Percentiles rank a stretch among this genome's conserved stretches.
Evolutionary conservation across 1,140 invertebrate genomes (phyloP).

Genomic region (Cheumatopsyche charites): DNA sequence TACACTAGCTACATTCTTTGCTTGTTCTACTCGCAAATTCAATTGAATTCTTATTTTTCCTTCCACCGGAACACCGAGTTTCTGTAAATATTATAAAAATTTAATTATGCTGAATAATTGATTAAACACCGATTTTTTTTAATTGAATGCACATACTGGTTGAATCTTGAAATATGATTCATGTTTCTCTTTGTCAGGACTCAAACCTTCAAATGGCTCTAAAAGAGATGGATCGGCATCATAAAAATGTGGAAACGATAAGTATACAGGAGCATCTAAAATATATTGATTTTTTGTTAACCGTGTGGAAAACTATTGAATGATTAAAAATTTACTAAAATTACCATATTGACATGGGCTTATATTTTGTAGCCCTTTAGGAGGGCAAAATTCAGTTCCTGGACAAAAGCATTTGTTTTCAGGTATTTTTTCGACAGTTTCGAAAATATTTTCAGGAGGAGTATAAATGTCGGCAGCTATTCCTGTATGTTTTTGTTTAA

Average conservation of each 20-base stretch:
- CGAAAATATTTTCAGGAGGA: conserved; percentile 73
- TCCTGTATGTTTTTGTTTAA: conserved; percentile 53
- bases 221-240: conserved; percentile 77
- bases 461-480: conserved; percentile 75
- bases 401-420: conserved; percentile 85
- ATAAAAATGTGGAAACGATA: conserved; percentile 89
- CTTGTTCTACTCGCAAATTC: conserved; percentile 78
- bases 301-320: too few species aligned
- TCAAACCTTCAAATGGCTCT: conserved; percentile 74
- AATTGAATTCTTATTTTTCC: conserved; percentile 81
- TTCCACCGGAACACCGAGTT: conserved; percentile 83
- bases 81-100: conserved; percentile 64
- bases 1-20: conserved; percentile 72
- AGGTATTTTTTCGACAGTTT: conserved; percentile 67
- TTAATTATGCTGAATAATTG: conserved; percentile 4
- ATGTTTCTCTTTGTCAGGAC: conserved; percentile 73
- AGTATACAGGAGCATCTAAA: conserved; percentile 82
- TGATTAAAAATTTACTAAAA: conserved; percentile 39
- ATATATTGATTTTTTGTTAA: conserved; percentile 45
- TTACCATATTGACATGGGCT: conserved; percentile 84
- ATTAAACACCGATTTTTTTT: not conserved
- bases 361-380: conserved; percentile 81
- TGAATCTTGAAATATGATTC: conserved; percentile 85
- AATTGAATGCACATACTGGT: conserved; percentile 66
- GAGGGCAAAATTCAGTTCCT: conserved; percentile 70